Evolutionary conservation across 2,888 invertebrate genomes (phyloP).

Genomic region (Microctonus hyperodae): DNA sequence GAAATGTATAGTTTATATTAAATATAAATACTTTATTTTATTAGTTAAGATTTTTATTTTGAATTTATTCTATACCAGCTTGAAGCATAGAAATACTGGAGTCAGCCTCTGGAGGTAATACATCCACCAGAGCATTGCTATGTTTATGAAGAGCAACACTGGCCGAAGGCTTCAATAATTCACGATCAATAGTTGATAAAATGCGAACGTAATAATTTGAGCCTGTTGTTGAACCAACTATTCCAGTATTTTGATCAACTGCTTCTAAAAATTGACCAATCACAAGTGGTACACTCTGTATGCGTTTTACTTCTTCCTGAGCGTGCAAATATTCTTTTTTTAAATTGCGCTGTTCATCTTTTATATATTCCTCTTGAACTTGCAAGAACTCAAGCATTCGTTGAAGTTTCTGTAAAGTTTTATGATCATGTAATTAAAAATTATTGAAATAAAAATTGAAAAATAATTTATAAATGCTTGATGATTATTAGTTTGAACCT

Average conservation of each 20-base stretch:
- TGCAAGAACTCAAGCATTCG: conserved; percentile 96
- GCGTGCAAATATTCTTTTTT: conserved; percentile 99
- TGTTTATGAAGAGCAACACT: conserved; percentile 99
- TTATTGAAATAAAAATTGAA: not conserved
- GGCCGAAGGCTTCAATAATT: conserved; percentile 95
- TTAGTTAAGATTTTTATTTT: too few relatives aligned
- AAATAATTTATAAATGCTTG: not conserved
- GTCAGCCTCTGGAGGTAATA: conserved; percentile 98
- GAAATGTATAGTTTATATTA: not conserved
- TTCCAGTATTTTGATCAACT: conserved; percentile 99
- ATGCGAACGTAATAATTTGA: conserved; percentile 99
- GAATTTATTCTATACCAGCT: conserved; percentile 70
- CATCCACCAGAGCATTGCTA: conserved; percentile 99
- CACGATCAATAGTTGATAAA: conserved; percentile 96
- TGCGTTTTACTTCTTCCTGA: conserved; percentile 97
- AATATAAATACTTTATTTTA: not conserved
- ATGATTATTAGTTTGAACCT: conserved; percentile 67
- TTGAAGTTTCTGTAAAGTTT: conserved; percentile 85
- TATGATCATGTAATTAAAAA: not conserved
- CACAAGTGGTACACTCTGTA: conserved; percentile 98
- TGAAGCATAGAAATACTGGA: conserved; percentile 98
- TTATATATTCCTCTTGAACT: conserved; percentile 99
- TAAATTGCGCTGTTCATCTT: conserved; percentile 97
- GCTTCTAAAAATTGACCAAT: conserved; percentile 99
- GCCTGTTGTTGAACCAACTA: conserved; percentile 98